Conservation (phyloP, 2,888 invertebrate species). For the Parasteatoda lunata region DNA sequence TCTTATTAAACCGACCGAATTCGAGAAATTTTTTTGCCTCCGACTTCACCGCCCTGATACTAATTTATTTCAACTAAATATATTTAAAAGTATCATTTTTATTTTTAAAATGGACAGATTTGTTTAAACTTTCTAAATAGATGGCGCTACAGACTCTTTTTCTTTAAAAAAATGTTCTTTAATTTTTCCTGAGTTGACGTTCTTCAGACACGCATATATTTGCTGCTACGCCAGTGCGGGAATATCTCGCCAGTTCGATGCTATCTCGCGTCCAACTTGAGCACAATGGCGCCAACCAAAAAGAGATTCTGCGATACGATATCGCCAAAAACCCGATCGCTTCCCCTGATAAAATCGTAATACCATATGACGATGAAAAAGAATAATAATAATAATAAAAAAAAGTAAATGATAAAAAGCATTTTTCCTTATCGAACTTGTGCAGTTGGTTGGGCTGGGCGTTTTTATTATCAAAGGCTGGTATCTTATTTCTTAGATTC, state of each 20-base stretch:
- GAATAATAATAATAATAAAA: constrained; percentile 23
- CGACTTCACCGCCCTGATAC: too few relatives aligned
- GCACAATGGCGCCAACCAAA: constrained; percentile 66
- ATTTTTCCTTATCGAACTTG: constrained; percentile 52
- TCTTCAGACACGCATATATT: background rate
- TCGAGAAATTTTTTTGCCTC: too few relatives aligned
- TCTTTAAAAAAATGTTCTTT: background rate
- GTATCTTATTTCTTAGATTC: constrained; percentile 56
- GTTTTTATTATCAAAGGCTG: constrained; percentile 57
- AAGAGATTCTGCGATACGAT: constrained; percentile 65
- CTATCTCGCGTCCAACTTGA: constrained; percentile 56
- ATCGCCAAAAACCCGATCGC: constrained; percentile 59
- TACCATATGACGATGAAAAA: constrained; percentile 51
- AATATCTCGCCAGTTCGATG: constrained; percentile 59
- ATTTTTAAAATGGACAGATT: too few relatives aligned
- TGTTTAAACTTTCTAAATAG: background rate
- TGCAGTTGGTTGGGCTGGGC: constrained; percentile 61
- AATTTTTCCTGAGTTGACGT: constrained; percentile 28
- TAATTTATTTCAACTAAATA: too few relatives aligned
- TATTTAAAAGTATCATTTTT: too few relatives aligned
- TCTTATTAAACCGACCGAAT: too few relatives aligned
- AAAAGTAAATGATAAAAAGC: constrained; percentile 64
- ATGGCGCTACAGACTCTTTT: background rate
- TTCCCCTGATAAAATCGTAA: constrained; percentile 58
- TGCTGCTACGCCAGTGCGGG: constrained; percentile 20